A percentile compares a stretch with the other conserved stretches of the same genome.
Conservation (phyloP, 2,888 invertebrate genomes). For the Andricus quercusramuli region DNA sequence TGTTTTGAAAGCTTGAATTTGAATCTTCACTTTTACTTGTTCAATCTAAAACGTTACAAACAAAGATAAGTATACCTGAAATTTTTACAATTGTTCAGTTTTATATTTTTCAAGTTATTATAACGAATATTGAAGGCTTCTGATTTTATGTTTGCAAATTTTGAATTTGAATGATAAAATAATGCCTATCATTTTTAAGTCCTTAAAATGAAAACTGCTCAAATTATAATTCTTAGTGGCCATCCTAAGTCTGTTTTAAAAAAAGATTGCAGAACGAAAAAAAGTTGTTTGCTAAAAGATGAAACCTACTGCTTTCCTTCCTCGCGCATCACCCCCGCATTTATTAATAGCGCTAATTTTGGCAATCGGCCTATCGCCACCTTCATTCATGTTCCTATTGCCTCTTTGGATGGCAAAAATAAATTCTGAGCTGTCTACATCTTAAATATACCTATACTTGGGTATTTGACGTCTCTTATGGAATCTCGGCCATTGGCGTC, state of each 20-base stretch:
- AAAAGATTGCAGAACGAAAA: not conserved
- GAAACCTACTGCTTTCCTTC: not conserved
- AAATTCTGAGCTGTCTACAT: constrained; percentile 42
- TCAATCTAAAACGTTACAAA: no score
- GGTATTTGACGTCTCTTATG: not conserved
- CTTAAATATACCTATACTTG: constrained; percentile 4
- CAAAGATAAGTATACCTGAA: no score
- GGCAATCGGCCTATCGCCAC: constrained; percentile 13
- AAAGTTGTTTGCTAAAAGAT: not conserved
- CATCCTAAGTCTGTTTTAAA: not conserved
- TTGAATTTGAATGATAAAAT: no score
- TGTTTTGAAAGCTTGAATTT: no score
- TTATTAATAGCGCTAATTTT: constrained; percentile 53
- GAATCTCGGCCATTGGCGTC: not conserved
- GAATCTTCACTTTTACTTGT: no score
- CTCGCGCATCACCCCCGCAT: constrained; percentile 42
- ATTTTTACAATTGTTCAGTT: no score
- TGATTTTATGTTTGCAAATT: no score
- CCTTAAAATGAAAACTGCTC: no score
- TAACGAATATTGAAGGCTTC: no score
- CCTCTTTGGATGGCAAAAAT: constrained; percentile 53
- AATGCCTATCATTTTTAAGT: no score
- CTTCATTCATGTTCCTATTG: constrained; percentile 47
- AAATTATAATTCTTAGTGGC: no score
- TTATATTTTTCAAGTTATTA: no score